Evolutionary conservation across 2,797 vertebrate species (phyloP), one percentile per base, ranked within the genome.

Genomic region (Sebastes kiyomatsui): DNA sequence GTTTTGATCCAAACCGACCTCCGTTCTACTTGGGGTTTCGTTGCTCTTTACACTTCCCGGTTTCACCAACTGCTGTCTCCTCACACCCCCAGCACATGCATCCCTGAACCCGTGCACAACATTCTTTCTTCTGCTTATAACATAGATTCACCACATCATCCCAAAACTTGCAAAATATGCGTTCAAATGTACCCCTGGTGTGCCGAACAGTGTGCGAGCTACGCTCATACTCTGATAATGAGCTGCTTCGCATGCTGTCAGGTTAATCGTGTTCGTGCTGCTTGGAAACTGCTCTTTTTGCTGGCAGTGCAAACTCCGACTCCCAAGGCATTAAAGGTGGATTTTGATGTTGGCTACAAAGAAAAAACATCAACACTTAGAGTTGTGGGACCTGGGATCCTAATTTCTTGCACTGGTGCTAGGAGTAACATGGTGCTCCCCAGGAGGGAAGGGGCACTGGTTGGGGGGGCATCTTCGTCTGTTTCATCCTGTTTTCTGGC

Each of bases 401-500:
- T 33, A 3, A 54, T 67, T 64, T 71, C 65, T 54, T 54, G 42
- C 8, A 32, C 74, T 25, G 23, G 56, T 54, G 18, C 30, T n/a
- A 2, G 12, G 16, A 52, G 38, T 22, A 60, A 55, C 46, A 38
- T 6, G 0, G 9, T 6, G 55, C 68, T 27, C 64, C 49, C 69
- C 69, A 18, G 75, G 74, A 42, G 60, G 61, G 69, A 52, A 32
- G 18, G 16, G 16, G 1, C 9, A 0, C 1, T 13, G 18, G 27
- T n/a, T 5, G 23, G 25, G 46, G 46, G 28, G 65, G 12, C 2
- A 27, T 78, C 38, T 27, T 38, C 52, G 11, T 68, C 38, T 27
- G 61, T 77, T 79, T 83, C 66, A 80, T 88, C 78, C 55, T 3
- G 12, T 62, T 79, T 73, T 66, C 65, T 72, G 64, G 65, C 13